Evolutionary conservation across 2,888 invertebrate species (phyloP), one percentile per base, ranked within the genome.

Genomic region (Athalia circularis): DNA sequence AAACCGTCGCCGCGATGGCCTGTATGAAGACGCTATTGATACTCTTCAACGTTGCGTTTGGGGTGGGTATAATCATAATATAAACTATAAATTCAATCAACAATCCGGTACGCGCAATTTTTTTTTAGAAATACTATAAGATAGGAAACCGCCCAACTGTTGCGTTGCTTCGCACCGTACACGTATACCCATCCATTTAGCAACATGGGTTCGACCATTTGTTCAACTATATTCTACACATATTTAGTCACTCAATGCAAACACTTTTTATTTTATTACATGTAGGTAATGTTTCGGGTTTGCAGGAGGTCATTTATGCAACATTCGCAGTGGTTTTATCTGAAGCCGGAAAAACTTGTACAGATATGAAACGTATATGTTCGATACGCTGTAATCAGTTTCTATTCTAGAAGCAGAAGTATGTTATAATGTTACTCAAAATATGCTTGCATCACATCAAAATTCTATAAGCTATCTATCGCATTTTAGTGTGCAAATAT

Each of bases 11-110:
- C 62, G 94, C 95, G 48, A 94, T 95, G 90, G 94, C 95, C 82
- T 95, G 95, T 89, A 93, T 96, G 91, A 96, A 96, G 89, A 94
- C 94, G 0, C 91, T 96, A 61, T 91, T 96, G 80, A 95, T 96
- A 92, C 91, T 95, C 77, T 96, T 96, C 91, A 96, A 96, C 91
- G 92, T 95, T 83, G 91, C 94, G 48, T 96, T 96, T 90, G 95
- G 95, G 95, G 96, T 96, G 91, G 94, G 95, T 92, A 29, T 43
- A 48, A 61, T 15, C 47, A 48, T 13, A 45, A 13, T 11, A 4
- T 65, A 43, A 50, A 64, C 13, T 54, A 61, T 72, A 61, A 64
- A 52, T 59, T 43, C 45, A 8, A 4, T 62, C 48, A 5, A 6
- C 15, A 62, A 65, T 67, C 29, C 29, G 29, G 29, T 29, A 29